Evolutionary conservation across 2,113 vertebrate species (phyloP).

Genomic region (Saimiri boliviensis): DNA sequence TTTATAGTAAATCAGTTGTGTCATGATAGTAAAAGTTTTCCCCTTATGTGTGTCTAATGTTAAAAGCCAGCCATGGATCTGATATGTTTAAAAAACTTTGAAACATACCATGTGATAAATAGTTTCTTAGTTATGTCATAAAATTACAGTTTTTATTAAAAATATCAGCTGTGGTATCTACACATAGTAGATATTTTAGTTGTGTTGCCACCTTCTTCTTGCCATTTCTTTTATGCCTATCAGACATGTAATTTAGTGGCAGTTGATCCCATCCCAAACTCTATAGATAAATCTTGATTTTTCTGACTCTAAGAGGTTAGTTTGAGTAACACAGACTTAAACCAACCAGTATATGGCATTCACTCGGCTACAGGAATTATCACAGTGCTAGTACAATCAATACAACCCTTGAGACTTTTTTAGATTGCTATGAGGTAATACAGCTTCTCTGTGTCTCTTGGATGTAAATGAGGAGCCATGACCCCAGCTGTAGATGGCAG

Average conservation of each 20-base stretch:
- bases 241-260: not conserved
- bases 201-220: not conserved
- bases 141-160: not conserved
- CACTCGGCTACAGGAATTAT: not conserved
- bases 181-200: not conserved
- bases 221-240: not conserved
- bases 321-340: not conserved
- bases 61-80: not conserved
- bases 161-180: not conserved
- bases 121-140: not conserved
- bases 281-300: not conserved
- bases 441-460: not conserved
- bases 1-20: not conserved
- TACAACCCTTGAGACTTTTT: not conserved
- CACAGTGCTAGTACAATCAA: not conserved
- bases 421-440: not conserved
- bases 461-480: not conserved
- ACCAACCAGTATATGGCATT: not conserved
- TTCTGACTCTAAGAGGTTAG: not conserved
- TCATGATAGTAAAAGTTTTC: not conserved
- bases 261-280: not conserved
- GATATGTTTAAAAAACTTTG: not conserved
- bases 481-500: not conserved
- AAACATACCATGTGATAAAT: not conserved
- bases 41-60: not conserved